Conservation (phyloP, 1,140 invertebrate species). For the Saxidomus purpurata region DNA sequence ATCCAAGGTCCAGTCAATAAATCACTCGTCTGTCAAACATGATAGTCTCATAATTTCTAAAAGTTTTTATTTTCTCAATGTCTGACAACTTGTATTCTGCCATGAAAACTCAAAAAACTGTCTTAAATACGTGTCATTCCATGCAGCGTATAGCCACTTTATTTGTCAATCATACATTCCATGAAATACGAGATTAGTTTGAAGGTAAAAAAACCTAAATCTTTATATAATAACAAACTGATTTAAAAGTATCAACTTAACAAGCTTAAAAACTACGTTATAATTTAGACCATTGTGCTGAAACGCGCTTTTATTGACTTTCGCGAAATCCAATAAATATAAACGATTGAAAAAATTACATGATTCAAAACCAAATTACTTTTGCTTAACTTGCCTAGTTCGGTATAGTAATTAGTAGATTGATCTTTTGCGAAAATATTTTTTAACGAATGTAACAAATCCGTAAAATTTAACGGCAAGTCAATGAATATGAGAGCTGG, state of each 20-base stretch:
- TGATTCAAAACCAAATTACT: background rate
- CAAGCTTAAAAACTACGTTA: background rate
- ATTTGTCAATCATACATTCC: background rate
- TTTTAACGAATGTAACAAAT: background rate
- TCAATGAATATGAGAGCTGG: background rate
- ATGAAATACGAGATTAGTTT: background rate
- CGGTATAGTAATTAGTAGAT: background rate
- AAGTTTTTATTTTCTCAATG: too few relatives aligned
- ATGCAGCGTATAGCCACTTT: background rate
- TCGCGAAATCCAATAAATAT: constrained; percentile 29
- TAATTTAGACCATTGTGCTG: constrained; percentile 23
- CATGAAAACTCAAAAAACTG: too few relatives aligned
- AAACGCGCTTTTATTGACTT: background rate
- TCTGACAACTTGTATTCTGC: too few relatives aligned
- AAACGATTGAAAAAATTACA: background rate
- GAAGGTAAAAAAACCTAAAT: constrained; percentile 20
- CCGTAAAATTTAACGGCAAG: background rate
- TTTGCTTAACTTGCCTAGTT: background rate
- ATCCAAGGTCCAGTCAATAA: too few relatives aligned
- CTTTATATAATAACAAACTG: background rate
- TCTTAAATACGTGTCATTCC: too few relatives aligned
- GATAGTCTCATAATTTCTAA: too few relatives aligned
- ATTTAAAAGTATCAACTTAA: constrained; percentile 28
- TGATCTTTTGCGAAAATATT: background rate
- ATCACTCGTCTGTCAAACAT: too few relatives aligned